These are phyloP conservation scores for Colletes collaris DNA, from an alignment of 2,888 invertebrate genomes.

Conservation along the genomic window DNA sequence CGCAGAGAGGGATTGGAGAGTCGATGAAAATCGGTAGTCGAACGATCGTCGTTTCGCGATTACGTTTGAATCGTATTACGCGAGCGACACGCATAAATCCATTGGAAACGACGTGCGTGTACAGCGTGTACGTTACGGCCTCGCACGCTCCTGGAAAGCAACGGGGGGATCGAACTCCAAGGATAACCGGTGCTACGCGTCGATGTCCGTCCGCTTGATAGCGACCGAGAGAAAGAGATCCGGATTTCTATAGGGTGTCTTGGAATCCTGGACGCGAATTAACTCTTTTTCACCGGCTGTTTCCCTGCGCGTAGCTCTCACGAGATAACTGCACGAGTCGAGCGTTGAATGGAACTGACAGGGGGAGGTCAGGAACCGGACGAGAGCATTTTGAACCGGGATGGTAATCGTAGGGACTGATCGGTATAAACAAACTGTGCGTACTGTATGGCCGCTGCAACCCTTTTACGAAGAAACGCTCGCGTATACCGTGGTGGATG, in stretches of 20 bases:
- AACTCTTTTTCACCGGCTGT: too few relatives aligned
- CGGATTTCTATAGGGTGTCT: slow-evolving; percentile 32
- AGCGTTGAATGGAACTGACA: too few relatives aligned
- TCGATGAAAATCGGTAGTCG: slow-evolving; percentile 27
- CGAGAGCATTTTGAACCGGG: too few relatives aligned
- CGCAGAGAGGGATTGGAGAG: neutral
- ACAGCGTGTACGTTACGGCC: slow-evolving; percentile 36
- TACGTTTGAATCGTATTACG: slow-evolving; percentile 46
- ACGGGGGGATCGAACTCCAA: slow-evolving; percentile 79
- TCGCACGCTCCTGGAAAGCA: slow-evolving; percentile 37
- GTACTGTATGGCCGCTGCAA: too few relatives aligned
- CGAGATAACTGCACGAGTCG: too few relatives aligned
- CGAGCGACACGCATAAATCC: slow-evolving; percentile 47
- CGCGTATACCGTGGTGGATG: too few relatives aligned
- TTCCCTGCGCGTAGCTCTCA: too few relatives aligned
- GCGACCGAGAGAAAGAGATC: slow-evolving; percentile 35
- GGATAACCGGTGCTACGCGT: slow-evolving; percentile 78
- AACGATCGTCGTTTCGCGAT: slow-evolving; percentile 31
- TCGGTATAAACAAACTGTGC: too few relatives aligned
- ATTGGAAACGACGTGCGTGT: slow-evolving; percentile 12
- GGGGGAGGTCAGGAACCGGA: too few relatives aligned
- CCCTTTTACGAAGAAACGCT: too few relatives aligned
- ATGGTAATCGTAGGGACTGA: too few relatives aligned
- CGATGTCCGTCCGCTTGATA: slow-evolving; percentile 49
- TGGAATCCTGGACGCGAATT: neutral